Evolutionary conservation across 2,113 vertebrate species (phyloP), one percentile per base, ranked within the genome.

Genomic region (Anarhynchus alexandrinus): DNA sequence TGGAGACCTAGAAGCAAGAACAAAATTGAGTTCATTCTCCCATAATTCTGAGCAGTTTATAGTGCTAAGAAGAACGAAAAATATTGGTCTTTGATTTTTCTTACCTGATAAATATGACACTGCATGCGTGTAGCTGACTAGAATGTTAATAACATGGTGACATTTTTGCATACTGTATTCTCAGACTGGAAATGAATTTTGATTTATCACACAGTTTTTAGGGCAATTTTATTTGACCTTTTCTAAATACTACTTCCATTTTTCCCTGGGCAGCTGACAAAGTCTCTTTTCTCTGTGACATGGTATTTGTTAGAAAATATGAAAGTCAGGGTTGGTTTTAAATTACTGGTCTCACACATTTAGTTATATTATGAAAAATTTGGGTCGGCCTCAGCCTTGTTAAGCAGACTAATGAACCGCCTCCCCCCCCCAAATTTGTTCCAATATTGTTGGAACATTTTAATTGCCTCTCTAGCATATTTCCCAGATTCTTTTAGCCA

Each of bases 191-290:
- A 82, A 92, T 88, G 11, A 67, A 89, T 95, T 92, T 80, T 81
- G 70, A 91, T 93, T 95, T 94, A 81, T 84, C 65, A 76, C 67
- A 86, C n/a, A 84, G 69, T 49, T 92, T 91, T 96, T 82, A 80
- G 73, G 62, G 66, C 67, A 96, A 91, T 95, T 94, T 95, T 93
- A 83, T 91, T 91, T 96, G 94, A 94, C 88, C 91, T 96, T 96
- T 96, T 77, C 43, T 83, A 93, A 95, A 95, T 91, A 93, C 36
- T 93, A 59, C 83, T 21, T 80, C 66, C 45, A 67, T 95, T 96
- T 93, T 71, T 88, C 80, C 54, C 66, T 52, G 58, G 69, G 65
- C 61, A 95, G 25, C 77, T 95, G 88, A 81, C 70, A 91, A 93
- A 96, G 23, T 66, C 40, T 49, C 40, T 74, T 95, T 91, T 91